A percentile compares a stretch with the other conserved stretches of the same genome.
Evolutionary conservation across 2,113 vertebrate genomes (phyloP).

Genomic region (Oryzias celebensis): DNA sequence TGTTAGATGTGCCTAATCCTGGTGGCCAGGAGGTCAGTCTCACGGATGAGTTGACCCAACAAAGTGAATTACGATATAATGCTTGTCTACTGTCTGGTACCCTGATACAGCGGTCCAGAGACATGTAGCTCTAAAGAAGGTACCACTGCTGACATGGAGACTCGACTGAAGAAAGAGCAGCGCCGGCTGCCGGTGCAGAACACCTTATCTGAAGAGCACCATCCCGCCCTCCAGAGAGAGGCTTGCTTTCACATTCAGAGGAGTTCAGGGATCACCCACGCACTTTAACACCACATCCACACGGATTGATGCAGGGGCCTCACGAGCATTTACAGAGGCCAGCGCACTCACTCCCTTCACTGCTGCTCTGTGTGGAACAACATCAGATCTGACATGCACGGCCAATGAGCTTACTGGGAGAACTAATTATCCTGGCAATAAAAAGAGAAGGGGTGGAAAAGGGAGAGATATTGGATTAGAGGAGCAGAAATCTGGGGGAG

Average conservation of each 20-base stretch:
- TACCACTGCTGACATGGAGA: conserved; percentile 18
- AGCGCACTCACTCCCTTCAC: conserved; percentile 1
- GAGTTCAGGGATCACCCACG: conserved; percentile 46
- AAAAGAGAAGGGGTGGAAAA: conserved; percentile 18
- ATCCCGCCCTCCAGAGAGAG: conserved; percentile 30
- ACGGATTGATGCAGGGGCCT: conserved; percentile 4
- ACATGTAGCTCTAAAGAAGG: conserved; percentile 31
- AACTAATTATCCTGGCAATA: conserved; percentile 54
- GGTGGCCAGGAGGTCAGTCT: conserved; percentile 32
- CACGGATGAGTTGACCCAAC: conserved; percentile 44
- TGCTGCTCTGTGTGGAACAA: conserved; percentile 32
- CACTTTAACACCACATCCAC: conserved; percentile 25
- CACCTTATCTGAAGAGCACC: conserved; percentile 37
- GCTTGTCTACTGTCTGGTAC: conserved; percentile 27
- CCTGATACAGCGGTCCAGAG: conserved; percentile 7
- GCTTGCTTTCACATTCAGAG: conserved; percentile 67
- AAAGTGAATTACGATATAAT: conserved; percentile 18
- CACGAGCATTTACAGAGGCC: conserved; percentile 25
- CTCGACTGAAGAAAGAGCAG: conserved; percentile 5
- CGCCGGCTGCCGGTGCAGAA: conserved; percentile 1
- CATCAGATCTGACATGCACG: conserved; percentile 34
- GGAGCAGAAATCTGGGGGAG: conserved; percentile 5
- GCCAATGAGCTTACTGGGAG: conserved; percentile 52
- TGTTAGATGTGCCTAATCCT: conserved; percentile 1
- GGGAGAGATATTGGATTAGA: conserved; percentile 24